These are phyloP conservation scores for Brenthis hecate DNA, from an alignment of 2,888 invertebrate genomes.

Conservation along the genomic window DNA sequence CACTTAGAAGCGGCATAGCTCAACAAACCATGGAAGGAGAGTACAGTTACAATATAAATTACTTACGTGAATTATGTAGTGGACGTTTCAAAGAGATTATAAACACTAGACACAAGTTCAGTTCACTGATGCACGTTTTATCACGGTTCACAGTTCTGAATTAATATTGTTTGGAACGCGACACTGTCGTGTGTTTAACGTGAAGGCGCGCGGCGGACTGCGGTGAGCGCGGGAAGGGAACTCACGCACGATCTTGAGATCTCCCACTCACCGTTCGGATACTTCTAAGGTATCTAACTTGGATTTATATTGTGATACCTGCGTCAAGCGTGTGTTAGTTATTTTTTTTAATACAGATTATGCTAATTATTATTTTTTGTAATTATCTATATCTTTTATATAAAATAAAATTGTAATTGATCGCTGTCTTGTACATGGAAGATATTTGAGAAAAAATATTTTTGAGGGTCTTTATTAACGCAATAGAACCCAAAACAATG, in stretches of 20 bases:
- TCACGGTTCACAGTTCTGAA: slow-evolving; percentile 58
- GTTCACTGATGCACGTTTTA: slow-evolving; percentile 63
- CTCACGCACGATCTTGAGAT: slow-evolving; percentile 51
- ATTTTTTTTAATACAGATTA: neutral
- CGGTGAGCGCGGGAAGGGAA: slow-evolving; percentile 44
- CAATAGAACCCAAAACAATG: no score
- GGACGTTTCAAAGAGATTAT: slow-evolving; percentile 58
- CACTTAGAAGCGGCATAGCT: slow-evolving; percentile 58
- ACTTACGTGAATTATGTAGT: slow-evolving; percentile 65
- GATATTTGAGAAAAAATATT: no score
- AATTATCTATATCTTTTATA: neutral
- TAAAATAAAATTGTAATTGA: no score
- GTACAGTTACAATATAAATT: slow-evolving; percentile 73
- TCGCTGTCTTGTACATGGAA: no score
- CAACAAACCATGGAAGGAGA: slow-evolving; percentile 64
- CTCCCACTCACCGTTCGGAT: slow-evolving; percentile 50
- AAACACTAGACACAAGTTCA: slow-evolving; percentile 54
- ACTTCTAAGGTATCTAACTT: slow-evolving; percentile 33
- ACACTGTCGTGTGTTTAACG: slow-evolving; percentile 43
- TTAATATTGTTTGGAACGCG: slow-evolving; percentile 48
- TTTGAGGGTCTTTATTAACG: no score
- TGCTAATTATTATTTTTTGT: neutral
- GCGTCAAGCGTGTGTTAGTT: neutral
- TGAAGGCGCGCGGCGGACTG: slow-evolving; percentile 68
- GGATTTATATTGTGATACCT: slow-evolving; percentile 20